Base-by-base conservation (phyloP, 2,797 vertebrate species). In the Pyrocephalus nanus region DNA sequence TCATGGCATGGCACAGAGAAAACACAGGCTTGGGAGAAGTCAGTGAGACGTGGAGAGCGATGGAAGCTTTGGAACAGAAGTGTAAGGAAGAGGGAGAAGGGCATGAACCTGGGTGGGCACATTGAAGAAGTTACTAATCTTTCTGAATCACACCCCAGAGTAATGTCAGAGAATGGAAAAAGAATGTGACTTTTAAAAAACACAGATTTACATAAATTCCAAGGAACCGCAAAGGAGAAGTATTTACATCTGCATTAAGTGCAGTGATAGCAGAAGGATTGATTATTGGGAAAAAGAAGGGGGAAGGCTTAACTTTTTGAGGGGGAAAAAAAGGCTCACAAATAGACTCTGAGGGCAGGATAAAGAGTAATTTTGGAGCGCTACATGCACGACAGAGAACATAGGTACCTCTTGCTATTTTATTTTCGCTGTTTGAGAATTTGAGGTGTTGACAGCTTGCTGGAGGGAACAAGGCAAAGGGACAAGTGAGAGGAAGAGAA, bases 391-490 rank as follows among this genome's bases (percentile, higher is more conserved):
- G 0, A 26, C 16, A 40, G 22, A 27, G n/a, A 86, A 21, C 34
- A 30, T 64, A 12, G 54, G 38, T 91, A 54, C 69, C 57, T 47
- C 29, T 53, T 91, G 47, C 25, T 21, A 27, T 58, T 87, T 87
- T 75, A 38, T 69, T 90, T 92, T 78, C 32, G n/a, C 71, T 65
- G 8, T 47, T 89, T 20, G n/a, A 38, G 47, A 61, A 32, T 86
- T 80, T 58, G 69, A 92, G 50, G 58, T 90, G 67, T 94, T 97
- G 95, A 95, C 92, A 96, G 76, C 34, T 91, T 85, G 34, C 75
- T 93, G 50, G 67, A 94, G 77, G 71, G 86, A 86, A 30, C 27
- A 80, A 75, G 45, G 38, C 0, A 0, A 66, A 25, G 45, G 70
- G 51, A 73, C 0, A 15, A 77, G 48, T 82, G 53, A 86, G 65